phyloP scores from a whole-genome alignment of 2,113 vertebrate genomes.

The Catharus bicknelli region DNA sequence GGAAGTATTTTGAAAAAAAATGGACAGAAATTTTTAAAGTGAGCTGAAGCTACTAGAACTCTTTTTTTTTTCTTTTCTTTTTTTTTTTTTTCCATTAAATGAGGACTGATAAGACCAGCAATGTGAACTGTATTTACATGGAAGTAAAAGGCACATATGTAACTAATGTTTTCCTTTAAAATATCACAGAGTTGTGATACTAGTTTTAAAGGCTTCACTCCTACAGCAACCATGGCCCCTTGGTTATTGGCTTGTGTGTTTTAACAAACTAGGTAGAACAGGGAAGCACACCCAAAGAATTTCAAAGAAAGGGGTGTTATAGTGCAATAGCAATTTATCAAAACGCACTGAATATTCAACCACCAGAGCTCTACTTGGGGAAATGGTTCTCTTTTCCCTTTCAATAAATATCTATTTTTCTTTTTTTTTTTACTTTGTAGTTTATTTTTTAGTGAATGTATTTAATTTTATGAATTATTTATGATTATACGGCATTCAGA shows the following conservation, averaged over 20 bases:
- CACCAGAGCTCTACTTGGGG: conserved; percentile 92
- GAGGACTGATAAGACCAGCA: conserved; percentile 79
- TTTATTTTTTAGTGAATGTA: conserved; percentile 99
- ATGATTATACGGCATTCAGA: conserved; percentile 97
- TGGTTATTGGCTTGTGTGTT: conserved; percentile 83
- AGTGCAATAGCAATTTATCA: conserved; percentile 98
- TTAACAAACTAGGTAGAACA: conserved; percentile 88
- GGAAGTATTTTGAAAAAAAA: conserved; percentile 97
- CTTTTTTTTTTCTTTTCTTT: not conserved
- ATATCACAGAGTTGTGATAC: conserved; percentile 71
- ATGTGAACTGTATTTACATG: conserved; percentile 79
- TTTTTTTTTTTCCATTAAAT: conserved; percentile 34
- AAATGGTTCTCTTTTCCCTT: conserved; percentile 93
- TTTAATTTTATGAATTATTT: conserved; percentile 99
- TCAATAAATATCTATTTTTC: conserved; percentile 94
- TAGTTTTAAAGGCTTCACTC: conserved; percentile 78
- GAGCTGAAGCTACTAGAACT: conserved; percentile 82
- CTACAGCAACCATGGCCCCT: conserved; percentile 77
- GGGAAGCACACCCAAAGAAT: conserved; percentile 96
- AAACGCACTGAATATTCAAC: conserved; percentile 98
- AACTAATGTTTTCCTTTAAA: conserved; percentile 69
- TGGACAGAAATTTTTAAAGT: conserved; percentile 97
- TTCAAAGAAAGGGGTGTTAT: conserved; percentile 91
- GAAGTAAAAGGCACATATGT: conserved; percentile 75
- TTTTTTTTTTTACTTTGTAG: conserved; percentile 93